Percentiles rank a stretch among this genome's conserved stretches.
These are phyloP conservation scores for Drosophila leonis DNA, from an alignment of 2,888 invertebrate species.

Conservation along the genomic window DNA sequence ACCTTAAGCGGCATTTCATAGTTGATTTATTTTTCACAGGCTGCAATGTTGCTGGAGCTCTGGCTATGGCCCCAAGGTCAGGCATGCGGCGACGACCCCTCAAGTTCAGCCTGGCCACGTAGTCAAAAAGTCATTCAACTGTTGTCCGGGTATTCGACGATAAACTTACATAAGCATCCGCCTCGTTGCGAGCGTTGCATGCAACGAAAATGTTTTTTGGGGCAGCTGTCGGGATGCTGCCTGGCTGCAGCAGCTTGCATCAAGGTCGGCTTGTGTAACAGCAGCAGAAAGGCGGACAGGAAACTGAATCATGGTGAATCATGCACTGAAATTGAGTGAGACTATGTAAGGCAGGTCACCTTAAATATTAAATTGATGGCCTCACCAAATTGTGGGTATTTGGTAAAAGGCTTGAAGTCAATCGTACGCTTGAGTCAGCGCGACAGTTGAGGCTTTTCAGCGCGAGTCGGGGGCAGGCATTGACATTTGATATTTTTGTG, in stretches of 20 bases:
- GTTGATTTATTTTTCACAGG: constrained; percentile 57
- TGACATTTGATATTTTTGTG: constrained; percentile 73
- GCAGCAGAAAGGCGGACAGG: constrained; percentile 28
- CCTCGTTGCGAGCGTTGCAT: constrained; percentile 47
- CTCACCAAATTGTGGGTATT: constrained; percentile 9
- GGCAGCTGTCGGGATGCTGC: constrained; percentile 26
- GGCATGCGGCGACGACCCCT: constrained; percentile 49
- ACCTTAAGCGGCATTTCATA: constrained; percentile 40
- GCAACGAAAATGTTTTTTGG: constrained; percentile 45
- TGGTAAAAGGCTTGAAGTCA: constrained; percentile 25
- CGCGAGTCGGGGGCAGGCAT: constrained; percentile 50
- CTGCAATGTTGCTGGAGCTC: constrained; percentile 16
- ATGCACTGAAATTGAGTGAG: constrained; percentile 29
- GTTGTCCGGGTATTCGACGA: constrained; percentile 24
- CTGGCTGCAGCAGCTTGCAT: constrained; percentile 11
- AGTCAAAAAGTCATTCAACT: constrained; percentile 70
- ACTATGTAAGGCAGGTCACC: constrained; percentile 51
- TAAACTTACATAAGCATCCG: constrained; percentile 65
- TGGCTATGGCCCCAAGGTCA: constrained; percentile 32
- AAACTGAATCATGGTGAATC: constrained; percentile 45
- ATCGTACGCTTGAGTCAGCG: constrained; percentile 34
- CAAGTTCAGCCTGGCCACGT: constrained; percentile 54
- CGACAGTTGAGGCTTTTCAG: neutral
- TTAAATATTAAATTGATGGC: constrained; percentile 55
- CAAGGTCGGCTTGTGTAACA: constrained; percentile 54